Evolutionary conservation across 2,888 invertebrate genomes (phyloP).

Genomic region (Habroteleia sp.): DNA sequence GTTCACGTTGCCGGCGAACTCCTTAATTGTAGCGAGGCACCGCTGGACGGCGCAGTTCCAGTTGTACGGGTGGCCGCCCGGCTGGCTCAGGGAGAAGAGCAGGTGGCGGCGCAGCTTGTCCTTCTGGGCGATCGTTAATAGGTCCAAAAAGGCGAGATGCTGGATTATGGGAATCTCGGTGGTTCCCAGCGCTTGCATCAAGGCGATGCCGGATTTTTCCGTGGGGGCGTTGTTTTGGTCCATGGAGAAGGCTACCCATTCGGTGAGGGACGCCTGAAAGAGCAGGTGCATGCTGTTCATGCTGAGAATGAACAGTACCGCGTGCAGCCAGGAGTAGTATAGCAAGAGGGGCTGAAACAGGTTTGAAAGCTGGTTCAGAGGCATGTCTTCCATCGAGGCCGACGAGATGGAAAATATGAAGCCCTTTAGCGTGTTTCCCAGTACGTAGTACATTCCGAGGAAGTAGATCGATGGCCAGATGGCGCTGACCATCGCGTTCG

Average conservation of each 20-base stretch:
- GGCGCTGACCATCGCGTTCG: constrained; percentile 84
- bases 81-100: constrained; percentile 88
- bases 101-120: constrained; percentile 84
- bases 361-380: constrained; percentile 82
- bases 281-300: constrained; percentile 87
- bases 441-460: constrained; percentile 84
- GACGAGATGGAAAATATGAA: constrained; percentile 83
- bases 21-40: constrained; percentile 84
- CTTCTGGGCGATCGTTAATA: constrained; percentile 86
- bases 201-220: constrained; percentile 78
- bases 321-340: constrained; percentile 87
- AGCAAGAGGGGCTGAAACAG: constrained; percentile 82
- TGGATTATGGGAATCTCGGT: constrained; percentile 86
- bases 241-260: constrained; percentile 86
- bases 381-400: constrained; percentile 82
- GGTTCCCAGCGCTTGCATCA: constrained; percentile 84
- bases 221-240: constrained; percentile 79
- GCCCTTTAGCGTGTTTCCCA: constrained; percentile 83
- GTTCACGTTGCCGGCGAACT: constrained; percentile 85
- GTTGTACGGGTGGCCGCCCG: constrained; percentile 93
- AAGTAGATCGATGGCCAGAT: constrained; percentile 85
- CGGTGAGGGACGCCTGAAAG: constrained; percentile 87
- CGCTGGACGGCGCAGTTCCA: constrained; percentile 89
- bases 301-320: constrained; percentile 86
- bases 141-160: constrained; percentile 89